Evolutionary conservation across 2,797 vertebrate genomes (phyloP).

Genomic region (Acrocephalus scirpaceus): DNA sequence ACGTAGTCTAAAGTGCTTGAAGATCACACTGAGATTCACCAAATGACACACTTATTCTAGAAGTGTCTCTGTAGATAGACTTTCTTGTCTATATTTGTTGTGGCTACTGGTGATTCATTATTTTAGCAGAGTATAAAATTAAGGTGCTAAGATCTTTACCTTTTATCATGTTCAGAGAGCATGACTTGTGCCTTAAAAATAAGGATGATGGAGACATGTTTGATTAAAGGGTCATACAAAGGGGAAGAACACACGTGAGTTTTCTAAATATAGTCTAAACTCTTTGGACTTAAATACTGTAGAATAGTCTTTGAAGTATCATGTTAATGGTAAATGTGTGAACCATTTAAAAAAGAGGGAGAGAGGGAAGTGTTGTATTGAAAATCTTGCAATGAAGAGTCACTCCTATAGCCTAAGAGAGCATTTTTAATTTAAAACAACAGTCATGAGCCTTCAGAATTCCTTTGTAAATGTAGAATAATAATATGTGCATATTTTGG

Average conservation of each 20-base stretch:
- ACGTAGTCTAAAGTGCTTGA: not conserved
- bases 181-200: not conserved
- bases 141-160: not conserved
- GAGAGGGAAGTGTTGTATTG: not conserved
- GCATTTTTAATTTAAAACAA: not conserved
- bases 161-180: not conserved
- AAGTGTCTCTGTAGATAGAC: not conserved
- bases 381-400: not conserved
- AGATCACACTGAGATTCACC: not conserved
- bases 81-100: not conserved
- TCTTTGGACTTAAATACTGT: not conserved
- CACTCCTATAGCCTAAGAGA: not conserved
- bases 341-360: not conserved
- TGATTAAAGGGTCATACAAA: not conserved
- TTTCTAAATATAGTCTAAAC: not conserved
- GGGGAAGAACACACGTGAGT: rapidly evolving
- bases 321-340: not conserved
- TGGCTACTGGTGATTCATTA: not conserved
- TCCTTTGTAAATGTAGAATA: not conserved
- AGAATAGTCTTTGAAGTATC: not conserved
- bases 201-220: not conserved
- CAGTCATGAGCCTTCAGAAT: not conserved
- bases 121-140: not conserved
- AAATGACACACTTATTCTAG: not conserved
- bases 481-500: not conserved